Percentiles rank a stretch among this genome's conserved stretches.
Evolutionary conservation across 2,888 invertebrate species (phyloP).

Genomic region (Eutolmus rufibarbis): DNA sequence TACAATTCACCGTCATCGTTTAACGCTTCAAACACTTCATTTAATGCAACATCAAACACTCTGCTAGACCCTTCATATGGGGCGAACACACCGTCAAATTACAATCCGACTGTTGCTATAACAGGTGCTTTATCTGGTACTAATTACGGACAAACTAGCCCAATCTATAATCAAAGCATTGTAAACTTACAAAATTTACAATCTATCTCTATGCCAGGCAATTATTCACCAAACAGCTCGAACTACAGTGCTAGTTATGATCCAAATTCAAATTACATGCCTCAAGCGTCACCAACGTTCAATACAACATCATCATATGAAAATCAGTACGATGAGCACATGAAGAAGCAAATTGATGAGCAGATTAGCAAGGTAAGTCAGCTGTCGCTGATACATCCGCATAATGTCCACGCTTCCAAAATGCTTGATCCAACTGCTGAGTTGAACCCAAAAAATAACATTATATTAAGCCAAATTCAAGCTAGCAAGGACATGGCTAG

Average conservation of each 20-base stretch:
- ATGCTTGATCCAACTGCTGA: slow-evolving; percentile 46
- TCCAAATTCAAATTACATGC: slow-evolving; percentile 47
- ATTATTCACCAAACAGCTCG: slow-evolving; percentile 49
- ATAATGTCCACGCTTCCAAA: slow-evolving; percentile 44
- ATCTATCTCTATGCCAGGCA: slow-evolving; percentile 45
- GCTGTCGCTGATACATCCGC: slow-evolving; percentile 45
- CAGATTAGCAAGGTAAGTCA: slow-evolving; percentile 52
- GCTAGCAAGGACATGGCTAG: slow-evolving; percentile 48
- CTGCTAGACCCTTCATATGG: slow-evolving; percentile 45
- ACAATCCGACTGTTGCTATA: slow-evolving; percentile 43
- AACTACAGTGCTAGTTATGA: slow-evolving; percentile 49
- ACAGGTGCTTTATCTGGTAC: slow-evolving; percentile 43
- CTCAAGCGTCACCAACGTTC: slow-evolving; percentile 47
- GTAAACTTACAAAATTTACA: slow-evolving; percentile 49
- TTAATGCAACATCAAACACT: slow-evolving; percentile 48
- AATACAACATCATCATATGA: slow-evolving; percentile 45
- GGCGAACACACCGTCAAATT: slow-evolving; percentile 39
- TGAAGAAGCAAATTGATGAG: slow-evolving; percentile 51
- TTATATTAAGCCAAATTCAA: slow-evolving; percentile 46
- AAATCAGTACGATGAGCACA: slow-evolving; percentile 49
- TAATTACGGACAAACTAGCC: slow-evolving; percentile 44
- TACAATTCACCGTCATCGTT: slow-evolving; percentile 50
- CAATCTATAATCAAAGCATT: slow-evolving; percentile 48
- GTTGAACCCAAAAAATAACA: slow-evolving; percentile 44
- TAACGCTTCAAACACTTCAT: slow-evolving; percentile 50